Percentiles rank a stretch among this genome's conserved stretches.
These are phyloP conservation scores for Caradrina clavipalpis DNA, from an alignment of 2,888 invertebrate genomes.

Conservation along the genomic window DNA sequence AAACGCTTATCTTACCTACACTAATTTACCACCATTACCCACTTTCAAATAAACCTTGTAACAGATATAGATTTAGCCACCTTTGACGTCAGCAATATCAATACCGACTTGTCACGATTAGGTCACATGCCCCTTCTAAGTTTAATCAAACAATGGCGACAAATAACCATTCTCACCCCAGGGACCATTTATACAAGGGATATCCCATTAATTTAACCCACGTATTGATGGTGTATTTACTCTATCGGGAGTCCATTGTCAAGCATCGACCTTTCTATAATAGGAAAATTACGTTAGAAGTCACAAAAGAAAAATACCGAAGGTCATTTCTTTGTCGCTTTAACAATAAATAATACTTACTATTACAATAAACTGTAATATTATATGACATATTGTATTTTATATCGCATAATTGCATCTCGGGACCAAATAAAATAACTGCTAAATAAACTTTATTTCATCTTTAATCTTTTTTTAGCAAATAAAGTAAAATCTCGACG, in stretches of 20 bases:
- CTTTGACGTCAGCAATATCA: neutral
- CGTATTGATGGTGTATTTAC: conserved; percentile 11
- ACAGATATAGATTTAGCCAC: neutral
- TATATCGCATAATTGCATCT: neutral
- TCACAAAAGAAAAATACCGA: neutral
- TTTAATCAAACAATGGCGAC: conserved; percentile 13
- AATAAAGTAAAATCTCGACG: neutral
- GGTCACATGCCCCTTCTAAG: neutral
- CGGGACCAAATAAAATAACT: neutral
- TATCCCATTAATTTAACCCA: conserved; percentile 9
- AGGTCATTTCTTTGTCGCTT: neutral
- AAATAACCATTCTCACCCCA: conserved; percentile 1
- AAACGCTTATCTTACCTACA: too few species aligned
- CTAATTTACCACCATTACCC: too few species aligned
- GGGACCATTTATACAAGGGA: conserved; percentile 7
- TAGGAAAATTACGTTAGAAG: conserved; percentile 13
- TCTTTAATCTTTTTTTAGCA: neutral
- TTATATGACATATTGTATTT: neutral
- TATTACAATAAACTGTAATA: too few species aligned
- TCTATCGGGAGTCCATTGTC: neutral
- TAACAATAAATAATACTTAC: neutral
- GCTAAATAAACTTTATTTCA: neutral
- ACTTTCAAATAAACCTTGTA: neutral
- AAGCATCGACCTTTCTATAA: conserved; percentile 1
- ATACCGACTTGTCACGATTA: neutral